phyloP scores from a whole-genome alignment of 2,888 invertebrate species.

The Aelia acuminata region DNA sequence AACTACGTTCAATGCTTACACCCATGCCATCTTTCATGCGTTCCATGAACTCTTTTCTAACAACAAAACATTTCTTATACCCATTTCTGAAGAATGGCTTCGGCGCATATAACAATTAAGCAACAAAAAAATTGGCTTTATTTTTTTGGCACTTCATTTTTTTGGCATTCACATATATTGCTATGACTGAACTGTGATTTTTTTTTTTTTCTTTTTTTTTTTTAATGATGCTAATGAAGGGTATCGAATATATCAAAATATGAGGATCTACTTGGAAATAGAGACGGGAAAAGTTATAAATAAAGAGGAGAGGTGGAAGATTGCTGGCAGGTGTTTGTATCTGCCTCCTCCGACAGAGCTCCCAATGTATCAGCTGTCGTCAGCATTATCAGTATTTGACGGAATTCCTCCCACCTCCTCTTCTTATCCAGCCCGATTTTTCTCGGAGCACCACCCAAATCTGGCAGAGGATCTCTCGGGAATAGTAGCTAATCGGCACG shows the following conservation, averaged over 20 bases:
- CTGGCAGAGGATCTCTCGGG: neutral
- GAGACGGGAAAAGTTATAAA: neutral
- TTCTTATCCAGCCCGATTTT: slow-evolving; percentile 23
- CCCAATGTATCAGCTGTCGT: slow-evolving; percentile 48
- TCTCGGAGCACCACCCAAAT: neutral
- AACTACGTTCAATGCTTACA: too few species aligned
- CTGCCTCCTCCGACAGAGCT: slow-evolving; percentile 10
- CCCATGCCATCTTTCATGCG: too few species aligned
- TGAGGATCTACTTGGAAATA: neutral
- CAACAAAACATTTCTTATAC: too few species aligned
- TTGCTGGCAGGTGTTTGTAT: slow-evolving; percentile 39
- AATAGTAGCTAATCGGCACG: neutral
- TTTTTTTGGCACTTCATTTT: too few species aligned
- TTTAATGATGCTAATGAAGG: too few species aligned
- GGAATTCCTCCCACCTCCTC: neutral
- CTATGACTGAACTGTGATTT: too few species aligned
- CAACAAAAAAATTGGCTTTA: too few species aligned
- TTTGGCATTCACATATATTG: too few species aligned
- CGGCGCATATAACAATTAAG: too few species aligned
- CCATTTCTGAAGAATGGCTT: too few species aligned
- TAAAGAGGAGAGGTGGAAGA: neutral
- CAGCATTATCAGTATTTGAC: slow-evolving; percentile 48
- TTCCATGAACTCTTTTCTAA: too few species aligned
- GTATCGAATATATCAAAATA: neutral
- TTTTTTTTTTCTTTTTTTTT: too few species aligned